Conservation (phyloP, 2,888 invertebrate genomes). For the Altica lythri region DNA sequence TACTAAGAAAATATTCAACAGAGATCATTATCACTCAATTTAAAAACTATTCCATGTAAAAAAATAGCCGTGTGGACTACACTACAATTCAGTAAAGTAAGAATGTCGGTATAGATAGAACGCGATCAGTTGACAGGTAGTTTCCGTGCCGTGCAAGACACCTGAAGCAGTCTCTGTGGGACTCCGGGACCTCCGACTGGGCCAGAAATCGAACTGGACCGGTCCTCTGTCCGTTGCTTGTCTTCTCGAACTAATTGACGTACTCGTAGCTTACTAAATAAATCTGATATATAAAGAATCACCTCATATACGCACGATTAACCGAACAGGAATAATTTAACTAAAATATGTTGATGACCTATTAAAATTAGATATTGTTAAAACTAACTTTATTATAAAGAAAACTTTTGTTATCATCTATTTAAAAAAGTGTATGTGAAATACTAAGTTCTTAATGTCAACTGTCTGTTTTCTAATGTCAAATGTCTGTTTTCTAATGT, state of each 20-base stretch:
- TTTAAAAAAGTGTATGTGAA: too few relatives aligned
- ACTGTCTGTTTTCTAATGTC: too few relatives aligned
- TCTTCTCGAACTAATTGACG: constrained; percentile 41
- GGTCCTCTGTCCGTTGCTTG: constrained; percentile 43
- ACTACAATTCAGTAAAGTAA: constrained; percentile 3
- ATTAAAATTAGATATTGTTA: too few relatives aligned
- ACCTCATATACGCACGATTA: background rate
- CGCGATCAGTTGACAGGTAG: constrained; percentile 55
- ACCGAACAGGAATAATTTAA: too few relatives aligned
- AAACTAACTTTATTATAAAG: too few relatives aligned
- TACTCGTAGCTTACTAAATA: constrained; percentile 31
- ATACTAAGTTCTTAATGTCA: too few relatives aligned
- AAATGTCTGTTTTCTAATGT: too few relatives aligned
- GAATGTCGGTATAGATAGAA: constrained; percentile 33
- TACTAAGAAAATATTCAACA: too few relatives aligned
- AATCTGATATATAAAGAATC: constrained; percentile 22
- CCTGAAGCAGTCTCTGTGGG: constrained; percentile 41
- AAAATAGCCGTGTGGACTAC: constrained; percentile 5
- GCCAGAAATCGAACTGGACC: constrained; percentile 49
- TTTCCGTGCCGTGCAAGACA: constrained; percentile 46
- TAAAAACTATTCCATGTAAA: constrained; percentile 7
- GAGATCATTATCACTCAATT: constrained; percentile 19
- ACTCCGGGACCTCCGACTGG: constrained; percentile 43
- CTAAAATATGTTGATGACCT: too few relatives aligned
- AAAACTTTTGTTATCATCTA: too few relatives aligned